Base-by-base conservation (phyloP, 2,113 vertebrate genomes). In the Hippocampus barbouri region DNA sequence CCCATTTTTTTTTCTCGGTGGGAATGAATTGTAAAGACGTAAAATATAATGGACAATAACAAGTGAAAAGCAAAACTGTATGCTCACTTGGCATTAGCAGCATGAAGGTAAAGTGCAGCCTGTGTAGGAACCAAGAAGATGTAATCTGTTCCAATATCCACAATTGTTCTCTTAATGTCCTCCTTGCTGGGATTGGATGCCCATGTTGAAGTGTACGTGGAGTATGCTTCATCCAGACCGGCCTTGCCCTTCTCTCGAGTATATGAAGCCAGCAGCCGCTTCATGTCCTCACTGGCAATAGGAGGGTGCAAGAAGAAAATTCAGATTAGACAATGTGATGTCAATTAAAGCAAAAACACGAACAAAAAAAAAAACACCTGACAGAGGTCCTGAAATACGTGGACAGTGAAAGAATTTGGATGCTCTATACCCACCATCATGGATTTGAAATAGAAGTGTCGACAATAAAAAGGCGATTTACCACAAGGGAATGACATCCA, bases 91-190 rank as follows among this genome's bases (percentile, higher is more conserved):
- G 95, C 92, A 0, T 94, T 81, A 64, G 86, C 23, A 51, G 78
- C 65, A 60, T 98, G 97, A 81, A 94, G 92, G 18, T 93, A 91
- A 56, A 98, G 86, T 0, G 93, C 41, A 3, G 67, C 54, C 89
- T 97, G 90, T 0, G 93, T 94, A 43, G 97, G 94, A 20, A 95
- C 65, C 80, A 98, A 89, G 90, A 99, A 99, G 72, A 95, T 93
- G 79, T 91, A 88, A 78, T 99, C 97, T 0, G 96, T 98, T 76
- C 87, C 77, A 3, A 97, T 61, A 0, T 88, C 90, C 71, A 98
- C 92, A 30, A 95, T 79, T 0, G 96, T 97, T 85, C 78, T 95
- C 86, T 98, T 98, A 72, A 93, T 82, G 2, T 77, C 79, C 69
- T 92, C 91, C 74, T 90, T 84, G 5, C n/a, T 74, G 0, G 94